Conservation (phyloP, 2,888 invertebrate genomes). For the Arctia plantaginis region DNA sequence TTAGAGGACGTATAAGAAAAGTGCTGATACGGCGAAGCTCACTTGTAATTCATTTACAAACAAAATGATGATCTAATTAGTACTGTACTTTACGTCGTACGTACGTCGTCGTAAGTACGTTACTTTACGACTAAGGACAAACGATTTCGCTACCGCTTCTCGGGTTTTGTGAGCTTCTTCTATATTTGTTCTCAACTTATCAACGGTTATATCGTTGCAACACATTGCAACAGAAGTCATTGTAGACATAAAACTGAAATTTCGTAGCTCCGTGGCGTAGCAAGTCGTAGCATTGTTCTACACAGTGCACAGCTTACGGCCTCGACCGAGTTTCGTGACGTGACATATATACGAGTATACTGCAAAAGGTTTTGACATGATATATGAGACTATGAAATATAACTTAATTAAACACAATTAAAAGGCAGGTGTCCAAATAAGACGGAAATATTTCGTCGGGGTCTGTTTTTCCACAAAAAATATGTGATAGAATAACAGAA, state of each 20-base stretch:
- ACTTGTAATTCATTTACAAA: slow-evolving; percentile 21
- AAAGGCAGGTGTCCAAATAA: slow-evolving; percentile 37
- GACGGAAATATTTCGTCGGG: slow-evolving; percentile 22
- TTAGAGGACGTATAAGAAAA: slow-evolving; percentile 11
- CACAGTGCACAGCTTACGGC: slow-evolving; percentile 54
- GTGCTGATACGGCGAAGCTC: slow-evolving; percentile 15
- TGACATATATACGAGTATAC: slow-evolving; percentile 57
- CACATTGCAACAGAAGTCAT: slow-evolving; percentile 23
- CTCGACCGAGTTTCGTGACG: slow-evolving; percentile 61
- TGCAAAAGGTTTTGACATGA: slow-evolving; percentile 50
- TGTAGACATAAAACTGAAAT: slow-evolving; percentile 22
- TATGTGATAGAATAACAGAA: slow-evolving; percentile 8
- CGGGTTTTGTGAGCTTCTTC: background rate
- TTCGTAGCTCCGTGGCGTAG: slow-evolving; percentile 39
- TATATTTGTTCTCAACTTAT: slow-evolving; percentile 16
- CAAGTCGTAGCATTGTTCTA: slow-evolving; percentile 53
- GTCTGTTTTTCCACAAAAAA: slow-evolving; percentile 16
- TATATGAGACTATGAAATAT: slow-evolving; percentile 40
- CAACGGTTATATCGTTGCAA: slow-evolving; percentile 23
- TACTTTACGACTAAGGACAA: slow-evolving; percentile 24
- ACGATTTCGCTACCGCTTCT: background rate
- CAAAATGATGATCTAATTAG: slow-evolving; percentile 23
- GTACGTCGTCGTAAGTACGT: slow-evolving; percentile 20
- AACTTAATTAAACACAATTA: slow-evolving; percentile 43
- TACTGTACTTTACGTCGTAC: too few species aligned